Evolutionary conservation across 2,113 vertebrate genomes (phyloP).

Genomic region (Labeo rohita): DNA sequence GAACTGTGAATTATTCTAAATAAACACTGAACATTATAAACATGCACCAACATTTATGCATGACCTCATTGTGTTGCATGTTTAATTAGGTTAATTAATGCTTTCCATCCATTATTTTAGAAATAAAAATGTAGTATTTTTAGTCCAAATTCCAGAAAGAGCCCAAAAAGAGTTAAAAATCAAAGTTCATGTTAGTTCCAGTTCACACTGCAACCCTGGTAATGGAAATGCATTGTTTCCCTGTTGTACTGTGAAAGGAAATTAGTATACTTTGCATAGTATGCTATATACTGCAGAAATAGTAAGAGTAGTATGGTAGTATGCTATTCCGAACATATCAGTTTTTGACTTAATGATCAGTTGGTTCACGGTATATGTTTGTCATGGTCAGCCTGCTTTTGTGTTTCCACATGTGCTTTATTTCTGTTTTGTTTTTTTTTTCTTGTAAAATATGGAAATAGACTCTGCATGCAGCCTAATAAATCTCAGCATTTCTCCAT

Average conservation of each 20-base stretch:
- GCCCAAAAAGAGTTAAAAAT: not conserved
- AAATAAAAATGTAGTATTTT: not conserved
- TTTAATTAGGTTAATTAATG: not conserved
- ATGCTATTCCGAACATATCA: not conserved
- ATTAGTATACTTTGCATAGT: too few relatives aligned
- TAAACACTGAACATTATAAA: too few relatives aligned
- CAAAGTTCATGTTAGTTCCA: not conserved
- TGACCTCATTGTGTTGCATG: not conserved
- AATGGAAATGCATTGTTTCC: not conserved
- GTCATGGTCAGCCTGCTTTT: not conserved
- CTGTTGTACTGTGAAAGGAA: not conserved
- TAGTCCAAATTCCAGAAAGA: not conserved
- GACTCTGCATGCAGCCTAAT: conserved; percentile 66
- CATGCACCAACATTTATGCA: not conserved
- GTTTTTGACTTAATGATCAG: not conserved
- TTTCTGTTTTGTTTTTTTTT: not conserved
- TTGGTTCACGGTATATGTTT: conserved; percentile 10
- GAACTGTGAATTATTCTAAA: not conserved
- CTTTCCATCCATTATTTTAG: not conserved
- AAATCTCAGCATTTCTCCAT: conserved; percentile 62
- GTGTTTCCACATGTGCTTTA: not conserved
- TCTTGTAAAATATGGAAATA: conserved; percentile 42
- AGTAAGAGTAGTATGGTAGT: not conserved
- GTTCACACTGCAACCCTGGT: not conserved
- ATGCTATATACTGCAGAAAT: too few relatives aligned